Conservation (phyloP, 2,113 vertebrate genomes). For the Spermophilus dauricus region DNA sequence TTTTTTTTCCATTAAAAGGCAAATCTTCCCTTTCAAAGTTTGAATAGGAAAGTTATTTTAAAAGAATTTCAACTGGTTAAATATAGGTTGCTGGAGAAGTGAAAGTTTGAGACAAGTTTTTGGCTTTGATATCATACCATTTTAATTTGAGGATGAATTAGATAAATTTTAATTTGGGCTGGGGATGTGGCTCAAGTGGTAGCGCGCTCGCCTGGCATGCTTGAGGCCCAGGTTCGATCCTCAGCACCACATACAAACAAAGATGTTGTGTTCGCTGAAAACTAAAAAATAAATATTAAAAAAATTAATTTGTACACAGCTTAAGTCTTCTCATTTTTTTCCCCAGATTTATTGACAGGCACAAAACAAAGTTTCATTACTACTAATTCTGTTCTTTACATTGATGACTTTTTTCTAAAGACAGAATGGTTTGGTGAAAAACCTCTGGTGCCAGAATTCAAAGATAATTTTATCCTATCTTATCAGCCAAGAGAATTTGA, state of each 20-base stretch:
- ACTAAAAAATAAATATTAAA: too few species aligned
- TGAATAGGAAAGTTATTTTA: constrained; percentile 17
- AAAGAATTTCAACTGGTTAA: constrained; percentile 55
- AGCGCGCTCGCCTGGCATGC: too few species aligned
- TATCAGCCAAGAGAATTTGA: constrained; percentile 1
- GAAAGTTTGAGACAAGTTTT: constrained; percentile 49
- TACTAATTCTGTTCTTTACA: not conserved
- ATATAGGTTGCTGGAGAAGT: constrained; percentile 19
- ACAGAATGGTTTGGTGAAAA: not conserved
- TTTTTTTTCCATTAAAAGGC: constrained; percentile 41
- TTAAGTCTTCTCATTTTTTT: not conserved
- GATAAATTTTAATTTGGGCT: constrained; percentile 45
- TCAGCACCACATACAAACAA: too few species aligned
- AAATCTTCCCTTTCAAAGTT: constrained; percentile 59
- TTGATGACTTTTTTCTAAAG: not conserved
- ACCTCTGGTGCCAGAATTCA: not conserved
- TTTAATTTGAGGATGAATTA: constrained; percentile 37
- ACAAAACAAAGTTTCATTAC: not conserved
- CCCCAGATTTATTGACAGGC: not conserved
- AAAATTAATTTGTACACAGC: not conserved
- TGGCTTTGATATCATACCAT: constrained; percentile 20
- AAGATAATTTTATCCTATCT: not conserved
- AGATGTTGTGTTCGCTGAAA: too few species aligned
- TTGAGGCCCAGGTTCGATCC: too few species aligned
- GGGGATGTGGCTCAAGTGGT: too few species aligned